These are phyloP conservation scores for Turritopsis dohrnii DNA, from an alignment of 30 jellyfish, hydroid and myxozoan genomes.

Conservation along the genomic window DNA sequence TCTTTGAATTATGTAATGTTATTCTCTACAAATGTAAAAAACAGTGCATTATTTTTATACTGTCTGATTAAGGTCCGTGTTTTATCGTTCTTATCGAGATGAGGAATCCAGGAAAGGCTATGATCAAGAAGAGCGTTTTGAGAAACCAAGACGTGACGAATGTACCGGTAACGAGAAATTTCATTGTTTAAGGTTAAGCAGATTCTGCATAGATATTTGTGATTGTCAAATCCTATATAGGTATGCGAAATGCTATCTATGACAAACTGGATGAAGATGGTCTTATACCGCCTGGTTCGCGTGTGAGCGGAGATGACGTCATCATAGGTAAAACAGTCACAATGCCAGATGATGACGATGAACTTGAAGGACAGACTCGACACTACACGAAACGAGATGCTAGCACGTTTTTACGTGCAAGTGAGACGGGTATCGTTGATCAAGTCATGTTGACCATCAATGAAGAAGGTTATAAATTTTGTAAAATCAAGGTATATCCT, in stretches of 20 bases:
- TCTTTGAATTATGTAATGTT: not conserved
- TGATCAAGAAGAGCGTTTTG: slow-evolving; percentile 95
- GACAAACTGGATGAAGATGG: slow-evolving; percentile 99
- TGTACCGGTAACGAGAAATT: slow-evolving; percentile 11
- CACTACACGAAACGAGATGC: slow-evolving; percentile 86
- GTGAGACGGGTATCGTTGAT: slow-evolving; percentile 99
- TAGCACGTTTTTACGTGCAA: slow-evolving; percentile 95
- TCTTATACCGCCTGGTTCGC: slow-evolving; percentile 94
- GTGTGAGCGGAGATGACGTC: slow-evolving; percentile 99
- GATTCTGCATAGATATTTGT: too few species aligned
- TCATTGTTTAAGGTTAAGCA: not conserved
- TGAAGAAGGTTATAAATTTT: slow-evolving; percentile 92
- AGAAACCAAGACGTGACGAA: slow-evolving; percentile 80
- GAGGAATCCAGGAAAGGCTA: slow-evolving; percentile 78
- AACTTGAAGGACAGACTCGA: slow-evolving; percentile 75
- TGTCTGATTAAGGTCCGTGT: slow-evolving; percentile 70
- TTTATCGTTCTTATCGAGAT: slow-evolving; percentile 97
- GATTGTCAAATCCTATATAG: too few species aligned
- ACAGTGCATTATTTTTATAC: not conserved
- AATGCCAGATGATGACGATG: slow-evolving; percentile 92
- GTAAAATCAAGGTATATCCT: slow-evolving; percentile 85
- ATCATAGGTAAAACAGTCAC: slow-evolving; percentile 97
- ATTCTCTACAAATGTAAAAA: not conserved
- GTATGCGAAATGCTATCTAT: slow-evolving; percentile 92
- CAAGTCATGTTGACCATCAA: slow-evolving; percentile 97